Evolutionary conservation across 2,888 invertebrate genomes (phyloP).

Genomic region (Lagria hirta): DNA sequence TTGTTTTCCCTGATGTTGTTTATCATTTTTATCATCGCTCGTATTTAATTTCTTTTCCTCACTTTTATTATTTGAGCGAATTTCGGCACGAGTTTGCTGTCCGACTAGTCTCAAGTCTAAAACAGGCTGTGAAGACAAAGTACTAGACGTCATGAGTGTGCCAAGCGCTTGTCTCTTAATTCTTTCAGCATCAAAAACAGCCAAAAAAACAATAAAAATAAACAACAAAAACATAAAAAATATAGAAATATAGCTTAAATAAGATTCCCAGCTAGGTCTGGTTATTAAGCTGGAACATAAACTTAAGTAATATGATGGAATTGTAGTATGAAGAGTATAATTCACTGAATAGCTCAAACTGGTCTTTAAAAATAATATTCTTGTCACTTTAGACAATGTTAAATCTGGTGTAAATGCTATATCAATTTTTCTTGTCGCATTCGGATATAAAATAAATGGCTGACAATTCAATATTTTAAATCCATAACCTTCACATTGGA

Average conservation of each 20-base stretch:
- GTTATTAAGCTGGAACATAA: constrained; percentile 69
- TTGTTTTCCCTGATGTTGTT: constrained; percentile 26
- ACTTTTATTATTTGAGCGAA: constrained; percentile 39
- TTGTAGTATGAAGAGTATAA: constrained; percentile 69
- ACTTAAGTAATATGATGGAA: constrained; percentile 63
- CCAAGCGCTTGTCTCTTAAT: constrained; percentile 60
- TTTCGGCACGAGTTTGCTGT: constrained; percentile 52
- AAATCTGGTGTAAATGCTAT: constrained; percentile 89
- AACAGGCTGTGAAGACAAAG: constrained; percentile 61
- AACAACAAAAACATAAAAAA: constrained; percentile 61
- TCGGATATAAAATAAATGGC: constrained; percentile 70
- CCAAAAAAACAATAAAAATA: constrained; percentile 65
- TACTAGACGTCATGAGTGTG: constrained; percentile 54
- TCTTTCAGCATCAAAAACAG: constrained; percentile 72
- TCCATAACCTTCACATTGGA: constrained; percentile 75
- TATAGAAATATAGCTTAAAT: constrained; percentile 65
- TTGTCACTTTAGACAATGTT: constrained; percentile 72
- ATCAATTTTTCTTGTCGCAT: constrained; percentile 74
- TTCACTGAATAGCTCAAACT: constrained; percentile 64
- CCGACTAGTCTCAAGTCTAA: constrained; percentile 63
- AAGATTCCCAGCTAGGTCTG: constrained; percentile 76
- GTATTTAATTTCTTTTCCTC: constrained; percentile 19
- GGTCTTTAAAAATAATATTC: constrained; percentile 63
- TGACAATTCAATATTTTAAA: constrained; percentile 76
- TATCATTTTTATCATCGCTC: constrained; percentile 54